Evolutionary conservation across 2,888 invertebrate genomes (phyloP), one percentile per base, ranked within the genome.

Genomic region (Epinotia nisella): DNA sequence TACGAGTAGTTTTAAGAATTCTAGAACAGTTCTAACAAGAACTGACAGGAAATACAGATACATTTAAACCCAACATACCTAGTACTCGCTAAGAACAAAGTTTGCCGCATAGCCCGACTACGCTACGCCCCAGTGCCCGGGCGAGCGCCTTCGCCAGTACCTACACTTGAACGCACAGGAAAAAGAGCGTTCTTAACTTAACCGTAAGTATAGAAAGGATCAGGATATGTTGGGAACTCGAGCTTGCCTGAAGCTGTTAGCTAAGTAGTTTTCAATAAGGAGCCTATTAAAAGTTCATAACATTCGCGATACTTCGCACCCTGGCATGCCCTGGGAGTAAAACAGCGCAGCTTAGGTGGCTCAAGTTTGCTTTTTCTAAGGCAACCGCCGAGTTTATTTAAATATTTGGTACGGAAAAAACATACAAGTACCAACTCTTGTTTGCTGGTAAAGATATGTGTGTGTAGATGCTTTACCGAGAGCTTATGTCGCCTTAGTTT

Each of bases 51-150:
- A 41, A 41, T 41, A 15, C 60, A 61, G 41, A 13, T 41, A 19
- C 60, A 61, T 61, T 61, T 61, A 45, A 21, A 21, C 19, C 19
- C 41, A n/a, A n/a, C n/a, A n/a, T n/a, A 17, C 41, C 15, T 45
- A 15, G 41, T 45, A 15, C 21, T 61, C 49, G 15, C 7, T 49
- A n/a, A 49, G 49, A 49, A 49, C 49, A 49, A 49, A 49, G 49
- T 49, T 49, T 49, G 15, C 13, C 49, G 1, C 49, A 49, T n/a
- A n/a, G 49, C 5, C n/a, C n/a, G 4, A 15, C 4, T 49, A 5
- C n/a, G 15, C 45, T 15, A 45, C 17, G 35, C 29, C 2, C 35
- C 35, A 35, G 17, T 3, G 17, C 5, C 13, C n/a, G 11, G 39
- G 11, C 39, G 39, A 17, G 59, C 59, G 35, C 11, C 19, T 39